phyloP scores from a whole-genome alignment of 2,888 invertebrate species.

The Spodoptera exigua region DNA sequence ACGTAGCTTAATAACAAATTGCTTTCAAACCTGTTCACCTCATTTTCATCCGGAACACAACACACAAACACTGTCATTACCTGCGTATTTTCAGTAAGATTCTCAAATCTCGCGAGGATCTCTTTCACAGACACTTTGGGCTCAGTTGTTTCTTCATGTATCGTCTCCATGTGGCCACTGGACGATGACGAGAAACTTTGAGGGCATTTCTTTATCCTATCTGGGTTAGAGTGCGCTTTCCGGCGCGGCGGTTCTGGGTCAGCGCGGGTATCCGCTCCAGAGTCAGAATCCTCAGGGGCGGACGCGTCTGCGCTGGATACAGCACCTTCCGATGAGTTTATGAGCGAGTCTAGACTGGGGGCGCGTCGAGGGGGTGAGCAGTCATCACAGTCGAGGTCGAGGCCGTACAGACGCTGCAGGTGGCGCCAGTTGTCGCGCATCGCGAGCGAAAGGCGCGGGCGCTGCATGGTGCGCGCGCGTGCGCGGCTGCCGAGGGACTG shows the following conservation, averaged over 20 bases:
- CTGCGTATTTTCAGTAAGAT: constrained; percentile 87
- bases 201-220: constrained; percentile 78
- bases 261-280: constrained; percentile 90
- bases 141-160: constrained; percentile 93
- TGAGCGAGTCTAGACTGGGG: constrained; percentile 91
- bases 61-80: constrained; percentile 63
- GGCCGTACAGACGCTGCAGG: constrained; percentile 85
- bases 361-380: constrained; percentile 80
- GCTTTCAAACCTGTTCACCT: constrained; percentile 60
- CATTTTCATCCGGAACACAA: constrained; percentile 52
- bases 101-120: constrained; percentile 94
- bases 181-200: constrained; percentile 88
- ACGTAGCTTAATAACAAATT: constrained; percentile 54
- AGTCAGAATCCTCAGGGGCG: constrained; percentile 90
- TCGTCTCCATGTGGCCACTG: constrained; percentile 94
- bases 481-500: constrained; percentile 81
- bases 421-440: constrained; percentile 89
- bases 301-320: constrained; percentile 90
- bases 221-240: constrained; percentile 67
- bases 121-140: constrained; percentile 95
- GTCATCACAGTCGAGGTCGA: constrained; percentile 80
- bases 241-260: constrained; percentile 77
- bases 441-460: constrained; percentile 86
- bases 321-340: constrained; percentile 91
- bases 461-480: constrained; percentile 87